Base-by-base conservation (phyloP, 1,140 invertebrate genomes). In the Meloidogyne floridensis region DNA sequence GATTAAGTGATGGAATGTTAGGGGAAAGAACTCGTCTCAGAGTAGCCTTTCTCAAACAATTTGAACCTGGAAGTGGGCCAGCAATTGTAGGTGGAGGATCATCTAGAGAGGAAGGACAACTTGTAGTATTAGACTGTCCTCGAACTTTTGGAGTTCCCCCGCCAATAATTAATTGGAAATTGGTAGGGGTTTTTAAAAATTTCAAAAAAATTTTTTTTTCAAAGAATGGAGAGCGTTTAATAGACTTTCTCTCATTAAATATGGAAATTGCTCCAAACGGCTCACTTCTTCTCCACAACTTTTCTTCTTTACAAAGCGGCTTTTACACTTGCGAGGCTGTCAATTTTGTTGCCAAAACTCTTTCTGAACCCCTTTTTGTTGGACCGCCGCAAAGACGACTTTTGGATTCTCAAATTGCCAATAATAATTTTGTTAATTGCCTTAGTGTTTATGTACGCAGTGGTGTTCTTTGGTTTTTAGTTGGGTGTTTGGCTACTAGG, bases 401-500 rank as follows among this genome's bases (percentile, higher is more conserved):
- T 59, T 51, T n/a, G 72, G 43, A 72, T 13, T n/a, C 53, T 8
- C 75, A 69, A 47, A 71, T 53, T 15, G 7, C 65, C 20, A 71
- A 69, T 20, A 71, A 69, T 20, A 54, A 71, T 79, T 71, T 79
- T 69, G 77, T 79, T 18, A 56, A 79, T 11, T 79, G 77, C 72
- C 59, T 79, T 43, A 79, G 59, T 79, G 77, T 51, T 42, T 79
- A 79, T 71, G 20, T 79, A 47, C 77, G 77, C n/a, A 79, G 51
- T 51, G 77, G 77, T 47, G 59, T 79, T 15, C 65, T 79, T 20
- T 79, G 77, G 77, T 79, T 79, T 71, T 18, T 79, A 51, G 20
- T 79, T 51, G 77, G 77, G 8, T 79, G 77, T 47, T 51, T 79
- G 5, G 53, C 77, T 72, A 79, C 77, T n/a, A 79, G 77, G 77